These are phyloP conservation scores for Rhinophrynus dorsalis DNA, from an alignment of 2,797 vertebrate species.

Conservation along the genomic window DNA sequence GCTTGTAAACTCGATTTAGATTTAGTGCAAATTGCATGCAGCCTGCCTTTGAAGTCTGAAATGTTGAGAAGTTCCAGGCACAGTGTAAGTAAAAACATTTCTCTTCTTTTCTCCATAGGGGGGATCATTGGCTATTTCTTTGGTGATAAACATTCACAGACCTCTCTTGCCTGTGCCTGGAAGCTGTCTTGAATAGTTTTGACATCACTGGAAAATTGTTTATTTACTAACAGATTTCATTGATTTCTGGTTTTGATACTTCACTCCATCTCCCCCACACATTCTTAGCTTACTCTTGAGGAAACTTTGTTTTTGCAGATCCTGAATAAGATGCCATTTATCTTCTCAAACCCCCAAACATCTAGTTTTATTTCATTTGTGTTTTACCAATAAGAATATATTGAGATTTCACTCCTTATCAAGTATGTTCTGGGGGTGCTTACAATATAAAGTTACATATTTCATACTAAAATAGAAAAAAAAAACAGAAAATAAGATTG, in stretches of 20 bases:
- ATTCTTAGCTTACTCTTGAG: constrained; percentile 3
- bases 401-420: too few species aligned
- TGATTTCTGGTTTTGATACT: constrained; percentile 16
- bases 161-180: constrained; percentile 41
- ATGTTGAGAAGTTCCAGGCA: constrained; percentile 21
- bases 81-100: neutral
- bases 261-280: constrained; percentile 1
- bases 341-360: too few species aligned
- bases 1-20: too few species aligned
- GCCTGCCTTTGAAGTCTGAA: constrained; percentile 19
- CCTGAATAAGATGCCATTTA: too few species aligned
- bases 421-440: too few species aligned
- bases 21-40: neutral
- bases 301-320: neutral
- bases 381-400: too few species aligned
- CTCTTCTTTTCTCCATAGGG: constrained; percentile 39
- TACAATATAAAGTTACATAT: too few species aligned
- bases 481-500: too few species aligned
- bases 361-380: too few species aligned
- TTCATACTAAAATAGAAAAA: too few species aligned
- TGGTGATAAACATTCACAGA: constrained; percentile 23
- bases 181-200: constrained; percentile 47
- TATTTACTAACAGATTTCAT: constrained; percentile 41
- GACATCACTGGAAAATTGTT: constrained; percentile 30
- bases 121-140: constrained; percentile 5